Conservation (phyloP, 2,888 invertebrate genomes). For the Tricholauxania praeusta region DNA sequence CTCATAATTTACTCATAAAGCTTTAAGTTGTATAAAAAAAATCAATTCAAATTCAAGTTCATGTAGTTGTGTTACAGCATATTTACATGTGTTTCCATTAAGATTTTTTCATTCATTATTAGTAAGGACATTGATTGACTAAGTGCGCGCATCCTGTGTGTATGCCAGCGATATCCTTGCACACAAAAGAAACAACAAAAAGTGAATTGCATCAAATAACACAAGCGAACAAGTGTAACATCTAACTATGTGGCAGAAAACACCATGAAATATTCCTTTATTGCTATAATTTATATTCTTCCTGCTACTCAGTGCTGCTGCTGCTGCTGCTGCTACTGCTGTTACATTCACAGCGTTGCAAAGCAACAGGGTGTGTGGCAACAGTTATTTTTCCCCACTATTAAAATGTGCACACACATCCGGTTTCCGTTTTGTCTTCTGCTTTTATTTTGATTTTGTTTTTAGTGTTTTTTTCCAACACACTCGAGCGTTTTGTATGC, state of each 20-base stretch:
- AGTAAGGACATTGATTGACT: too few relatives aligned
- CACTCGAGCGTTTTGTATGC: neutral
- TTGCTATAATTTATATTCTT: too few relatives aligned
- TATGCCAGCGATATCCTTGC: too few relatives aligned
- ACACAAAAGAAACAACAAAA: neutral
- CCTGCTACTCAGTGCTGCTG: too few relatives aligned
- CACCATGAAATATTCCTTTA: neutral
- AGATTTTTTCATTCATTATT: too few relatives aligned
- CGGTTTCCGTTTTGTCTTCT: neutral
- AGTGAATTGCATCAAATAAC: neutral
- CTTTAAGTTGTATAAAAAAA: too few relatives aligned
- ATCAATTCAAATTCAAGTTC: too few relatives aligned
- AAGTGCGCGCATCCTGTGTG: too few relatives aligned
- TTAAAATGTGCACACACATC: neutral
- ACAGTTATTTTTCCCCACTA: neutral
- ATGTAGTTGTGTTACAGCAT: too few relatives aligned
- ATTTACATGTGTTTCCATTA: too few relatives aligned
- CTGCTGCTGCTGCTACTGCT: too few relatives aligned
- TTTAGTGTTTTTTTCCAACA: neutral
- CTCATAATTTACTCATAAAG: too few relatives aligned
- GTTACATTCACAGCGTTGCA: neutral
- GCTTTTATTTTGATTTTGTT: neutral
- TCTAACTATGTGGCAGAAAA: neutral
- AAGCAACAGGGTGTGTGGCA: constrained; percentile 3
- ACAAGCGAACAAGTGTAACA: neutral